These are phyloP conservation scores for Limenitis arthemis DNA, from an alignment of 2,888 invertebrate species.

Conservation along the genomic window DNA sequence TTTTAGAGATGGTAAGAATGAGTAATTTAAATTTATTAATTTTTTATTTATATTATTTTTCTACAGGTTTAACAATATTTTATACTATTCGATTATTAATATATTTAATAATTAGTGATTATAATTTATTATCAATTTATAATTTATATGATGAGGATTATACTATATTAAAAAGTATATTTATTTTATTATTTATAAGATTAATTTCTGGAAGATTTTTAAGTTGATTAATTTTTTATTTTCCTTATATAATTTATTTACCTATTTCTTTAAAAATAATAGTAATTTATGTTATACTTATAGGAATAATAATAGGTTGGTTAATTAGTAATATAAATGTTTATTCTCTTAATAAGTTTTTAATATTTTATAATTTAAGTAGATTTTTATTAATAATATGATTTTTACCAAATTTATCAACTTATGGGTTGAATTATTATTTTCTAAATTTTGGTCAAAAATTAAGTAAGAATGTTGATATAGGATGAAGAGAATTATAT, in stretches of 20 bases:
- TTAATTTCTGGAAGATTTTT: slow-evolving; percentile 68
- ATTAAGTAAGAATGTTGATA: slow-evolving; percentile 57
- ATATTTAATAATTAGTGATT: slow-evolving; percentile 65
- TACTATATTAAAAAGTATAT: slow-evolving; percentile 62
- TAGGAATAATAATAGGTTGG: slow-evolving; percentile 53
- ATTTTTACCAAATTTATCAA: slow-evolving; percentile 66
- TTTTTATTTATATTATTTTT: slow-evolving; percentile 70
- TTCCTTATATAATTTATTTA: slow-evolving; percentile 68
- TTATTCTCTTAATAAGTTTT: slow-evolving; percentile 55
- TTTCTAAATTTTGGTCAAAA: slow-evolving; percentile 54
- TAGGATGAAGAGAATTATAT: slow-evolving; percentile 33
- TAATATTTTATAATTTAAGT: slow-evolving; percentile 42
- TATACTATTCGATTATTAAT: slow-evolving; percentile 71
- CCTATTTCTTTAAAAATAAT: slow-evolving; percentile 65
- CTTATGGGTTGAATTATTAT: slow-evolving; percentile 56
- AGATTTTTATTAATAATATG: slow-evolving; percentile 59
- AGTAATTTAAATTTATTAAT: slow-evolving; percentile 66
- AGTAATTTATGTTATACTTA: slow-evolving; percentile 61
- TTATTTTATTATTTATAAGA: slow-evolving; percentile 63
- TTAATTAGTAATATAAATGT: slow-evolving; percentile 54
- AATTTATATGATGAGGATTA: slow-evolving; percentile 64
- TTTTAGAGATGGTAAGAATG: slow-evolving; percentile 71
- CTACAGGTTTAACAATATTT: slow-evolving; percentile 71
- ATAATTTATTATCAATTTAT: slow-evolving; percentile 60
- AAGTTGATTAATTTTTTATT: slow-evolving; percentile 69